A percentile compares a stretch with the other conserved stretches of the same genome.
Conservation (phyloP, 2,113 vertebrate genomes). For the Sula dactylatra region DNA sequence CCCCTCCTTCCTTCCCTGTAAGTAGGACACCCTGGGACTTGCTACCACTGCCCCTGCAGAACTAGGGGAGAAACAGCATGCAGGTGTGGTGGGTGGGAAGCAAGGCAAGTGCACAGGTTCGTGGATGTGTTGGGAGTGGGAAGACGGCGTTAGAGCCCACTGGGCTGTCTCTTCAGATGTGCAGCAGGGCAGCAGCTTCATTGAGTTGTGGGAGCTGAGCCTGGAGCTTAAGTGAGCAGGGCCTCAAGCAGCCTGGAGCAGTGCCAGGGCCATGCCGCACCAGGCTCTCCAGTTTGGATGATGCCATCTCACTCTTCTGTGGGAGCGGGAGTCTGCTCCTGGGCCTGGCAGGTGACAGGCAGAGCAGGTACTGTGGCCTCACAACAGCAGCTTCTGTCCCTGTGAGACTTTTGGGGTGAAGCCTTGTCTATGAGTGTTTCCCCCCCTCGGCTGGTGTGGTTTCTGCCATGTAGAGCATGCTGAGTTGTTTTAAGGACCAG, state of each 20-base stretch:
- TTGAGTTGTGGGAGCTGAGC: background rate
- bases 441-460: too few species aligned
- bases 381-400: background rate
- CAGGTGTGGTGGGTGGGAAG: background rate
- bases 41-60: background rate
- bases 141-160: background rate
- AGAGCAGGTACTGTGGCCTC: background rate
- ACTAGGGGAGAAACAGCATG: background rate
- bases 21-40: background rate
- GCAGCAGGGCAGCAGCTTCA: background rate
- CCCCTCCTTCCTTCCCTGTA: too few species aligned
- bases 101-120: background rate
- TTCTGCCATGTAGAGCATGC: background rate
- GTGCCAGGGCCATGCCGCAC: rapidly evolving
- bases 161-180: background rate
- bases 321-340: background rate
- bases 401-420: background rate
- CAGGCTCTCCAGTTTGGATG: background rate
- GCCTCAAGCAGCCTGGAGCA: background rate
- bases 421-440: background rate
- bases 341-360: background rate
- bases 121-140: background rate
- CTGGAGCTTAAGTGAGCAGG: background rate
- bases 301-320: background rate
- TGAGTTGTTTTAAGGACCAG: background rate